Evolutionary conservation across 1,140 invertebrate genomes (phyloP).

Genomic region (Kradibia gibbosae): DNA sequence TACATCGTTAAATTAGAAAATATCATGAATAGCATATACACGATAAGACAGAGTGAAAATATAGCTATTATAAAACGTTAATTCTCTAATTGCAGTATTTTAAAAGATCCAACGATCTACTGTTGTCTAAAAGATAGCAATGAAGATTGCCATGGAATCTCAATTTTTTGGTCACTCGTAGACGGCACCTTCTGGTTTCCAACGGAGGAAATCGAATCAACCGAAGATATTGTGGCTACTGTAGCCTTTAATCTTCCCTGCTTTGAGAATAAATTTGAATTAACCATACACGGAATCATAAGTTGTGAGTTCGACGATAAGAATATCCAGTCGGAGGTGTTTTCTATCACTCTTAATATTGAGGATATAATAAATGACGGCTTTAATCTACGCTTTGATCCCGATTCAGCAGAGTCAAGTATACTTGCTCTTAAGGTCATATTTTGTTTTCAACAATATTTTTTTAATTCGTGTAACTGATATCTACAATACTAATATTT

Average conservation of each 20-base stretch:
- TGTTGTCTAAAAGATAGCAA: slow-evolving; percentile 49
- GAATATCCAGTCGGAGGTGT: slow-evolving; percentile 59
- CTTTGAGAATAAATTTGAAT: slow-evolving; percentile 53
- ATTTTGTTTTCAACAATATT: no score
- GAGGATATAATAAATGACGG: slow-evolving; percentile 53
- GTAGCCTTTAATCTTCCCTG: slow-evolving; percentile 61
- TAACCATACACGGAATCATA: slow-evolving; percentile 59
- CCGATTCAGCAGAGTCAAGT: slow-evolving; percentile 27
- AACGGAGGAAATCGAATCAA: slow-evolving; percentile 51
- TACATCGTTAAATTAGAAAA: no score
- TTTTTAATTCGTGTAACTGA: no score
- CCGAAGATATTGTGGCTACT: slow-evolving; percentile 55
- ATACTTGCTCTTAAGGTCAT: slow-evolving; percentile 60
- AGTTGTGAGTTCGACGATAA: slow-evolving; percentile 59
- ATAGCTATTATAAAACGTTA: neutral
- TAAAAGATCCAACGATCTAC: slow-evolving; percentile 60
- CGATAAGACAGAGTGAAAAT: no score
- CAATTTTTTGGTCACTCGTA: slow-evolving; percentile 59
- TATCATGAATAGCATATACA: no score
- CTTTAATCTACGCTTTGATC: slow-evolving; percentile 53
- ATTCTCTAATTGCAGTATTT: slow-evolving; percentile 53
- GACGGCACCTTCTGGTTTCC: slow-evolving; percentile 54
- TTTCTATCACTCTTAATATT: slow-evolving; percentile 52
- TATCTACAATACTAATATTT: no score
- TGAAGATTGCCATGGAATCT: slow-evolving; percentile 50